Percentiles rank a stretch among this genome's conserved stretches.
Evolutionary conservation across 2,113 vertebrate genomes (phyloP).

Genomic region (Marmota monax): DNA sequence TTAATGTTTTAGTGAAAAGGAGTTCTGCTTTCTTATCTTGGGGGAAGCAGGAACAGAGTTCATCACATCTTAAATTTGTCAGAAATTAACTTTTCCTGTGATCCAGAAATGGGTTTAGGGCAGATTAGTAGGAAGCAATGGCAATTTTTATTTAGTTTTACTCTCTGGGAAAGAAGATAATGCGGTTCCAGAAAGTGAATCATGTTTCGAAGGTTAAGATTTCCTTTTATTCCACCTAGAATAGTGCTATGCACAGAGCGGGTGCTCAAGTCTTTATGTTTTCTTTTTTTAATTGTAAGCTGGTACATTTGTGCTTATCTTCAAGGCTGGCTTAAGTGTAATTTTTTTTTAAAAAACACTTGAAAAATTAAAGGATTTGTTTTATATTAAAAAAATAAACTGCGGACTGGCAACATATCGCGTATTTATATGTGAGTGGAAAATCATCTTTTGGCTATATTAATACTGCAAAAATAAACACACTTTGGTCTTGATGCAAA

Average conservation of each 20-base stretch:
- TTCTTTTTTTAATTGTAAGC: constrained; percentile 49
- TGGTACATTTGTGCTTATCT: constrained; percentile 73
- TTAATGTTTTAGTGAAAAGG: constrained; percentile 82
- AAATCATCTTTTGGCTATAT: constrained; percentile 69
- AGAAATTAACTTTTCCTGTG: constrained; percentile 74
- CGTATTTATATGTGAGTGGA: constrained; percentile 65
- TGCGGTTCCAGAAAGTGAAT: constrained; percentile 58
- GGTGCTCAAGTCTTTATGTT: constrained; percentile 58
- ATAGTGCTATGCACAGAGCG: constrained; percentile 69
- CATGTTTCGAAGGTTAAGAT: constrained; percentile 34
- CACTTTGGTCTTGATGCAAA: constrained; percentile 54
- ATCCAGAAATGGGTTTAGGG: constrained; percentile 23
- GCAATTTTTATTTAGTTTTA: constrained; percentile 76
- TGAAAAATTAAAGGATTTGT: constrained; percentile 89
- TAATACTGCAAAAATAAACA: constrained; percentile 74
- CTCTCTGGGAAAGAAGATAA: constrained; percentile 63
- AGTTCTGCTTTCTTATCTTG: constrained; percentile 83
- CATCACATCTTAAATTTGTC: constrained; percentile 83
- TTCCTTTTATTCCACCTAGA: constrained; percentile 59
- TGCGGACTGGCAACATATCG: constrained; percentile 55
- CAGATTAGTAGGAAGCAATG: constrained; percentile 9
- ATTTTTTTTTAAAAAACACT: constrained; percentile 84
- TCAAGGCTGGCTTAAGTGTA: constrained; percentile 86
- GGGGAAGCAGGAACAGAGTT: constrained; percentile 71
- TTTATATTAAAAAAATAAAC: too few species aligned